Evolutionary conservation across 2,888 invertebrate species (phyloP).

Genomic region (Epistrophella euchroma): DNA sequence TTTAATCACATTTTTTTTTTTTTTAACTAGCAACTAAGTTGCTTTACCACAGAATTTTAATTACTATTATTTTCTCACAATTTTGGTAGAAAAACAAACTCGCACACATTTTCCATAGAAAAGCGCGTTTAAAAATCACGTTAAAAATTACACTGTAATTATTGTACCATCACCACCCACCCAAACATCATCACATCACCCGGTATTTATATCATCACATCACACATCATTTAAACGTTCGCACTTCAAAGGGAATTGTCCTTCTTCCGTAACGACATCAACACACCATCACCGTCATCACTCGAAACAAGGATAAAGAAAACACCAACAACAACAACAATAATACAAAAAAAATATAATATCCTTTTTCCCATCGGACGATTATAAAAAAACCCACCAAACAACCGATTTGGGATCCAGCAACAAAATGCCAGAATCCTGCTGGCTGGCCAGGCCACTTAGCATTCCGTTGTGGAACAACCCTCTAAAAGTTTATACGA

Average conservation of each 20-base stretch:
- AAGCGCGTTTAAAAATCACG: slow-evolving; percentile 15
- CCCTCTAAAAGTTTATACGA: slow-evolving; percentile 54
- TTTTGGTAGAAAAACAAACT: not conserved
- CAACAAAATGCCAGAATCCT: slow-evolving; percentile 73
- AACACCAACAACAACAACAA: slow-evolving; percentile 10
- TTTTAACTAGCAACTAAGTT: slow-evolving; percentile 60
- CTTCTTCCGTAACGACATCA: slow-evolving; percentile 47
- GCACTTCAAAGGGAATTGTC: slow-evolving; percentile 68
- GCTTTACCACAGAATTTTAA: slow-evolving; percentile 63
- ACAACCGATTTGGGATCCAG: slow-evolving; percentile 75
- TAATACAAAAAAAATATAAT: slow-evolving; percentile 18
- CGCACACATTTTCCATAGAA: slow-evolving; percentile 17
- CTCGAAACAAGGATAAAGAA: slow-evolving; percentile 49
- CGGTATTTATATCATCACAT: slow-evolving; percentile 62
- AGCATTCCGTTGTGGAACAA: slow-evolving; percentile 74
- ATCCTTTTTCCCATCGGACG: slow-evolving; percentile 75
- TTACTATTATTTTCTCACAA: slow-evolving; percentile 24
- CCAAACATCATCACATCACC: slow-evolving; percentile 3
- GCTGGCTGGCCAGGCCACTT: slow-evolving; percentile 76
- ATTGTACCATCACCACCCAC: slow-evolving; percentile 25
- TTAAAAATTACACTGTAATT: slow-evolving; percentile 48
- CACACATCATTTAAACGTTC: slow-evolving; percentile 69
- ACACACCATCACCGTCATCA: slow-evolving; percentile 57
- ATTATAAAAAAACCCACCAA: slow-evolving; percentile 71
- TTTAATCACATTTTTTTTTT: slow-evolving; percentile 45